Conservation (phyloP, 2,797 vertebrate species). For the Micromesistius poutassou region DNA sequence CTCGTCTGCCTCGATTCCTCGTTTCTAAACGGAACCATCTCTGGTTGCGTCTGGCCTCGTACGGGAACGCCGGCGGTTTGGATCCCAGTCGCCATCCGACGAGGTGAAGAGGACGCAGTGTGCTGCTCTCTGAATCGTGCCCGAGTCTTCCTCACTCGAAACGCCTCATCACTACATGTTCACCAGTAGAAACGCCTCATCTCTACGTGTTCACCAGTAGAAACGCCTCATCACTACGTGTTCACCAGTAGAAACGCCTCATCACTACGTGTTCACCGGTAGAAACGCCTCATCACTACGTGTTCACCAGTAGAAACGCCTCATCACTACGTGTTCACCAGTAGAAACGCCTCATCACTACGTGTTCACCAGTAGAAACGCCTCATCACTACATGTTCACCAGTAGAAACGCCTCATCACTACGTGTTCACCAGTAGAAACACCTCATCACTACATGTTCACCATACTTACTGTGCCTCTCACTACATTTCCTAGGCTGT, state of each 20-base stretch:
- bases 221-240: too few species aligned
- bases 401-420: too few species aligned
- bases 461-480: not conserved
- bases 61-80: slow-evolving; percentile 39
- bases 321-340: not conserved
- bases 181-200: too few species aligned
- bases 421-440: too few species aligned
- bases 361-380: too few species aligned
- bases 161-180: not conserved
- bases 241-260: too few species aligned
- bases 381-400: too few species aligned
- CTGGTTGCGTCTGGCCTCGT: slow-evolving; percentile 38
- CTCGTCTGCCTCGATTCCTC: slow-evolving; percentile 21
- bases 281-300: too few species aligned
- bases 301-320: not conserved
- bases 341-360: too few species aligned
- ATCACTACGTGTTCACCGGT: too few species aligned
- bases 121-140: not conserved
- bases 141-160: not conserved
- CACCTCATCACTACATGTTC: too few species aligned
- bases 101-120: slow-evolving; percentile 46
- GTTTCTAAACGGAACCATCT: slow-evolving; percentile 46
- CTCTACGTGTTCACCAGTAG: too few species aligned
- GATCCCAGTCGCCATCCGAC: slow-evolving; percentile 44
- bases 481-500: not conserved